phyloP scores from a whole-genome alignment of 2,113 vertebrate species.

The Pygoscelis adeliae region DNA sequence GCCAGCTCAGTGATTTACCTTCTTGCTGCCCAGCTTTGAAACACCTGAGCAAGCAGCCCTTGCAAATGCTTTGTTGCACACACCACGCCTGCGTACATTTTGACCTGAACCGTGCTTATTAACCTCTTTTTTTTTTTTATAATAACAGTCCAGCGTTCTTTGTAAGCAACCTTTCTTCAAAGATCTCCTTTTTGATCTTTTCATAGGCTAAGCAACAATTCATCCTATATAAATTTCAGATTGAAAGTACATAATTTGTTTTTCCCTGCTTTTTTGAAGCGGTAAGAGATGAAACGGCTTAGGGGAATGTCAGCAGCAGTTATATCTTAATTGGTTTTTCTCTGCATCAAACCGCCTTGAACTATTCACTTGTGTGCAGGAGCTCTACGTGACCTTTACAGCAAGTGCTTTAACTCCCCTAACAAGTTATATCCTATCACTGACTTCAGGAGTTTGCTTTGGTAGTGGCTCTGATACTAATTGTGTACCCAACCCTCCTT shows the following conservation, averaged over 20 bases:
- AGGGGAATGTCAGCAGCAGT: slow-evolving; percentile 44
- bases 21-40: not conserved
- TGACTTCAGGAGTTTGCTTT: not conserved
- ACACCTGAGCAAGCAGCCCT: not conserved
- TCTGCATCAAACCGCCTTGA: slow-evolving; percentile 27
- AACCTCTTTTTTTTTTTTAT: not conserved
- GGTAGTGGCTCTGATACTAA: not conserved
- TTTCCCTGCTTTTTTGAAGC: slow-evolving; percentile 58
- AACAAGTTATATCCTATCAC: not conserved
- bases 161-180: slow-evolving; percentile 18
- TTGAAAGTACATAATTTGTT: slow-evolving; percentile 53
- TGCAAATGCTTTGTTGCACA: not conserved
- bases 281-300: slow-evolving; percentile 36
- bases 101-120: not conserved
- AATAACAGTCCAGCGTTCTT: not conserved
- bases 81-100: not conserved
- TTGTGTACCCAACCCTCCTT: not conserved
- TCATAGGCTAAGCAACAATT: slow-evolving; percentile 56
- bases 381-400: slow-evolving; percentile 9
- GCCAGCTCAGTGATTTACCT: not conserved
- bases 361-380: slow-evolving; percentile 20
- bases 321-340: slow-evolving; percentile 58
- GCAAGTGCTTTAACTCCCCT: not conserved
- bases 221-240: slow-evolving; percentile 56
- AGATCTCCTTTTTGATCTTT: slow-evolving; percentile 54